These are phyloP conservation scores for Gortyna flavago DNA, from an alignment of 2,888 invertebrate genomes.

Conservation along the genomic window DNA sequence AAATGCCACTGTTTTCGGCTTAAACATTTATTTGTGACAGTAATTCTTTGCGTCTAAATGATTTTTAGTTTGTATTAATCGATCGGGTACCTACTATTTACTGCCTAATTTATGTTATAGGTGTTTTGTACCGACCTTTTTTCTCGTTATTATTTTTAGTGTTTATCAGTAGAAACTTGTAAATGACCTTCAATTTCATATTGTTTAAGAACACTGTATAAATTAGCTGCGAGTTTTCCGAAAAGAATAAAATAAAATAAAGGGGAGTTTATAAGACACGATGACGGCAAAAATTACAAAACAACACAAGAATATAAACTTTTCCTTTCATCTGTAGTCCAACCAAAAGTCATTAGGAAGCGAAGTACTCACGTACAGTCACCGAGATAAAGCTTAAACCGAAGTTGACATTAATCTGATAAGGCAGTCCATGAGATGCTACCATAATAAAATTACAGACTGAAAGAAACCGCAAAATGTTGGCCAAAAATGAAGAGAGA, in stretches of 20 bases:
- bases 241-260: background rate
- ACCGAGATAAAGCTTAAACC: constrained; percentile 53
- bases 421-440: constrained; percentile 49
- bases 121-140: too few species aligned
- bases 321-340: background rate
- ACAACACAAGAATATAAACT: background rate
- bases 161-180: background rate
- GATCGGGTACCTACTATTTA: too few species aligned
- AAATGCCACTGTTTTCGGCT: too few species aligned
- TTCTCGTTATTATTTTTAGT: too few species aligned
- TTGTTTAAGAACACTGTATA: too few species aligned
- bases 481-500: constrained; percentile 12
- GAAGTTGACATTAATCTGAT: constrained; percentile 68
- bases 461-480: constrained; percentile 42
- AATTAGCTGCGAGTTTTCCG: background rate
- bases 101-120: too few species aligned
- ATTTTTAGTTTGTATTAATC: too few species aligned
- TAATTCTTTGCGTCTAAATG: too few species aligned
- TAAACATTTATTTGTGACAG: too few species aligned
- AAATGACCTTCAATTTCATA: too few species aligned
- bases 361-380: constrained; percentile 31
- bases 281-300: background rate
- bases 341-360: constrained; percentile 23
- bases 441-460: constrained; percentile 50
- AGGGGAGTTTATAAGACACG: background rate